Evolutionary conservation across 1,140 invertebrate species (phyloP).

Genomic region (Trachymyrmex cornetzi): DNA sequence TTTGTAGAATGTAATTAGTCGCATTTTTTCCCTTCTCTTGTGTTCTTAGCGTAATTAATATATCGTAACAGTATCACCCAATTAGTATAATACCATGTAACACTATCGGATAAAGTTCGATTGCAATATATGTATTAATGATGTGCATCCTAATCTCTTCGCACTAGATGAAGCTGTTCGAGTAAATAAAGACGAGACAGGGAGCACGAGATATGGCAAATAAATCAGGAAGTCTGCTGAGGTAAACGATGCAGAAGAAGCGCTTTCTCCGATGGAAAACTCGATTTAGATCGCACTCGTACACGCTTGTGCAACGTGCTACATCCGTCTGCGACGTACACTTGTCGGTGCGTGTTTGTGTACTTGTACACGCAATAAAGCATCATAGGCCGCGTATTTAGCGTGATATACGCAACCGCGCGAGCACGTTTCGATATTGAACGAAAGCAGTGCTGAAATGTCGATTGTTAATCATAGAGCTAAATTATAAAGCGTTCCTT

Average conservation of each 20-base stretch:
- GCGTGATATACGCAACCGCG: slow-evolving; percentile 20
- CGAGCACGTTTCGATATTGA: background rate
- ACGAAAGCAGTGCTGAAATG: background rate
- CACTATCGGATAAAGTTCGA: background rate
- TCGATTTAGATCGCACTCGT: slow-evolving; percentile 70
- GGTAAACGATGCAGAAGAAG: slow-evolving; percentile 69
- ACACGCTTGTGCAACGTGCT: slow-evolving; percentile 70
- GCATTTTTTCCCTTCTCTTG: background rate
- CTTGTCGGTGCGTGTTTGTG: background rate
- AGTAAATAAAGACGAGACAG: background rate
- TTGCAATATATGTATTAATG: background rate
- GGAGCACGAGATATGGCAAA: background rate
- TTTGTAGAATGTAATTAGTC: background rate
- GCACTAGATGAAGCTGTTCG: background rate
- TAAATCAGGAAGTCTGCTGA: slow-evolving; percentile 61
- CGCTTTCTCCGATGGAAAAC: slow-evolving; percentile 75
- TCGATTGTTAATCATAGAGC: background rate
- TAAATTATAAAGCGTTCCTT: slow-evolving; percentile 19
- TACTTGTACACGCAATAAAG: slow-evolving; percentile 34
- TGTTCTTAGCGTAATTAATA: background rate
- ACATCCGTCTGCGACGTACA: slow-evolving; percentile 40
- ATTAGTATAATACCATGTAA: background rate
- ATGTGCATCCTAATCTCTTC: background rate
- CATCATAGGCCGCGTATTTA: slow-evolving; percentile 25
- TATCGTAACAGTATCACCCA: background rate